A percentile compares a stretch with the other conserved stretches of the same genome.
Conservation (phyloP, 2,113 vertebrate species). For the Regulus satrapa region DNA sequence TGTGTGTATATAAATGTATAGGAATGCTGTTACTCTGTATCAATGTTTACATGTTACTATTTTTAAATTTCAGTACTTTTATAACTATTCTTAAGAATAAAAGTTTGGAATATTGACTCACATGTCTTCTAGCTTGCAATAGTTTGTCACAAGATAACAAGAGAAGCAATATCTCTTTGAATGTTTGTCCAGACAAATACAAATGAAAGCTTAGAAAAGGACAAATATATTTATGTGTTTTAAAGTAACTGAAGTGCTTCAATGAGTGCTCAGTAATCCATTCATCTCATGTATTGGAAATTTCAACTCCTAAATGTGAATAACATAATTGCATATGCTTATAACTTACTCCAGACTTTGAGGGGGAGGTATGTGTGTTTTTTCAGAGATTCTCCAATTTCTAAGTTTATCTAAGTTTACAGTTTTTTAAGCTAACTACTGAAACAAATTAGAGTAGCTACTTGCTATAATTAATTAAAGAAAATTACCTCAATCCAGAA, state of each 20-base stretch:
- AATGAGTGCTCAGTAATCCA: neutral
- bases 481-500: constrained; percentile 53
- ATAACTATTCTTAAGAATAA: constrained; percentile 84
- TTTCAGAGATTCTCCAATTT: constrained; percentile 55
- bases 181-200: constrained; percentile 71
- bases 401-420: constrained; percentile 63
- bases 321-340: neutral
- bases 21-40: constrained; percentile 78
- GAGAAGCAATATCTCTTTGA: constrained; percentile 82
- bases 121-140: constrained; percentile 80
- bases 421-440: constrained; percentile 41
- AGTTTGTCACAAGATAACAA: constrained; percentile 72
- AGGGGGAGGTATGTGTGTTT: constrained; percentile 38
- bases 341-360: neutral
- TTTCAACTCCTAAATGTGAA: constrained; percentile 15
- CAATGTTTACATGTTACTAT: constrained; percentile 93
- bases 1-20: constrained; percentile 74
- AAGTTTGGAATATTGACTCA: constrained; percentile 80
- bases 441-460: constrained; percentile 50
- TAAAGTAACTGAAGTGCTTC: constrained; percentile 34
- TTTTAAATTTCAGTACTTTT: constrained; percentile 96
- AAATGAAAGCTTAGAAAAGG: neutral
- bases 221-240: neutral
- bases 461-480: constrained; percentile 43
- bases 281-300: constrained; percentile 4